Evolutionary conservation across 2,888 invertebrate species (phyloP).

Genomic region (Tridacna crocea): DNA sequence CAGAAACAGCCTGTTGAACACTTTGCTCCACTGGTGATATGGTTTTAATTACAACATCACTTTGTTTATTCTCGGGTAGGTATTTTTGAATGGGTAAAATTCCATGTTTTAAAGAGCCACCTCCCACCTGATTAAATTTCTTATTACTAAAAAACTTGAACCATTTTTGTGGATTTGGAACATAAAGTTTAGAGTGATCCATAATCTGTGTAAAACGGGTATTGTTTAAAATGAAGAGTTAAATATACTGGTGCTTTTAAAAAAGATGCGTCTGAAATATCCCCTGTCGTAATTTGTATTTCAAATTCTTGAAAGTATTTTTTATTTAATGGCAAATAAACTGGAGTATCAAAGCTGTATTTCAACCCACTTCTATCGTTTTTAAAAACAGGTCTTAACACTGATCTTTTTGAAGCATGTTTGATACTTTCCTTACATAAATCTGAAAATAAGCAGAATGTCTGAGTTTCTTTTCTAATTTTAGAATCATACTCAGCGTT

Average conservation of each 20-base stretch:
- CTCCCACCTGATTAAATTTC: conserved; percentile 5
- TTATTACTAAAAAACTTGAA: conserved; percentile 10
- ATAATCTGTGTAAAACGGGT: conserved; percentile 19
- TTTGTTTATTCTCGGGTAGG: background rate
- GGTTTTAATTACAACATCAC: conserved; percentile 3
- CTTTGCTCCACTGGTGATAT: conserved; percentile 16
- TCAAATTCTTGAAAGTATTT: conserved; percentile 16
- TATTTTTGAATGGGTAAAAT: conserved; percentile 12
- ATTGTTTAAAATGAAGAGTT: conserved; percentile 3
- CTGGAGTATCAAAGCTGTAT: background rate
- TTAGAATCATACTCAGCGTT: background rate
- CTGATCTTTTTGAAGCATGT: background rate
- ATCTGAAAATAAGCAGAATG: conserved; percentile 4
- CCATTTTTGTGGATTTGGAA: conserved; percentile 30
- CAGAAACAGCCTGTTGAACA: conserved; percentile 13
- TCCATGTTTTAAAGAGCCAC: conserved; percentile 8
- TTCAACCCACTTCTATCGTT: conserved; percentile 6
- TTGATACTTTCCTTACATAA: conserved; percentile 14
- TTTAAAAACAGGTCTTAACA: conserved; percentile 11
- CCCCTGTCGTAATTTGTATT: background rate
- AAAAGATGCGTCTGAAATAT: background rate
- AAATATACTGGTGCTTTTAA: background rate
- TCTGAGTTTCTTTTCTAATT: background rate
- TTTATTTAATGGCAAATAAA: conserved; percentile 22
- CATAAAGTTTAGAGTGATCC: conserved; percentile 30